Conservation (phyloP, 1,140 invertebrate genomes). For the Zaprionus ornatus region DNA sequence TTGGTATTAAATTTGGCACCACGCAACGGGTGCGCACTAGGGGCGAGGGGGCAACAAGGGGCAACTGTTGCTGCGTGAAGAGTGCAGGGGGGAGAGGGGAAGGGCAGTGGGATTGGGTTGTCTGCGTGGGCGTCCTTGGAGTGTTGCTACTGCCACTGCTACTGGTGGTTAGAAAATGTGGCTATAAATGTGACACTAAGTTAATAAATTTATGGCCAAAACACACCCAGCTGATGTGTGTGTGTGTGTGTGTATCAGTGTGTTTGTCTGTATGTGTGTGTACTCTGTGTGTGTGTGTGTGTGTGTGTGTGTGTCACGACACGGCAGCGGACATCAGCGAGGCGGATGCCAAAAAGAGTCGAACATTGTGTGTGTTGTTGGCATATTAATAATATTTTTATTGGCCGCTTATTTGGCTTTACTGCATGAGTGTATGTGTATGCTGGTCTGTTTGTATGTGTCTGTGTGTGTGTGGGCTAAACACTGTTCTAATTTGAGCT, state of each 20-base stretch:
- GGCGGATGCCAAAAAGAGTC: slow-evolving; percentile 47
- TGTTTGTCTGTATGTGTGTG: slow-evolving; percentile 3
- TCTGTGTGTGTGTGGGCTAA: slow-evolving; percentile 22
- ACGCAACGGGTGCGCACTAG: not conserved
- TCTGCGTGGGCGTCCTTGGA: slow-evolving; percentile 24
- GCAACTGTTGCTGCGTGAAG: slow-evolving; percentile 21
- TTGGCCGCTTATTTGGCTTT: slow-evolving; percentile 75
- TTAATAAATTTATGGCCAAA: slow-evolving; percentile 81
- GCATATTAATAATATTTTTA: slow-evolving; percentile 80
- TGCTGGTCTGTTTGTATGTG: no score
- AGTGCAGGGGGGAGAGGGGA: no score
- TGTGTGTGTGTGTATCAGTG: not conserved
- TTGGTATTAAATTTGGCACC: slow-evolving; percentile 13
- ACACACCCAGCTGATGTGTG: slow-evolving; percentile 68
- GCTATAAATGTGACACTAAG: slow-evolving; percentile 81
- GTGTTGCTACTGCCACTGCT: slow-evolving; percentile 8
- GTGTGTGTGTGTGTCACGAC: slow-evolving; percentile 32
- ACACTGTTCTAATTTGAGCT: slow-evolving; percentile 39
- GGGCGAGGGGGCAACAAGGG: not conserved
- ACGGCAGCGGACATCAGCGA: slow-evolving; percentile 33
- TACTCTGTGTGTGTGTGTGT: slow-evolving; percentile 21
- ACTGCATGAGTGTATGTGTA: slow-evolving; percentile 10
- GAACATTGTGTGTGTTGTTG: slow-evolving; percentile 53
- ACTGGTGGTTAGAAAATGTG: slow-evolving; percentile 56
- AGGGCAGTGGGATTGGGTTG: not conserved